Evolutionary conservation across 2,888 invertebrate species (phyloP), one percentile per base, ranked within the genome.

Genomic region (Beris morrisii): DNA sequence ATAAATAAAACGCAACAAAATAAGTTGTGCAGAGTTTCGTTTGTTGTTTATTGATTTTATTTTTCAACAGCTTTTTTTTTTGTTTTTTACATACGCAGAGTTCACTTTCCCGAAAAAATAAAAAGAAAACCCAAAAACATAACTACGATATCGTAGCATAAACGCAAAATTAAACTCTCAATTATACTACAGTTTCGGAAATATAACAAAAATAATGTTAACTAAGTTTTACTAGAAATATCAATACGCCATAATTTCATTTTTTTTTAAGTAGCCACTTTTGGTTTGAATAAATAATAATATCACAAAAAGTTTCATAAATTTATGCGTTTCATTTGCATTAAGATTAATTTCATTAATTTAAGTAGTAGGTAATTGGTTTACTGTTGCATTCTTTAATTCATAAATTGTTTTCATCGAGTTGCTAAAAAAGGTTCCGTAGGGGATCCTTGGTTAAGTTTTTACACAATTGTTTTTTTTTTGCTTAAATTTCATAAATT

Each of bases 251-350:
- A 7, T 38, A 38, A 22, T 38, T 38, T 38, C 38, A 3, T 38
- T 38, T 7, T 38, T 5, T 43, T 56, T 31, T 56, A 56, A 56
- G 55, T 56, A 56, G 61, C 50, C 61, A 61, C 61, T 50, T 59
- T 61, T 61, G 61, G 61, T 61, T 50, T 38, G 22, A 50, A 50
- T 28, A 22, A 30, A n/a, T 59, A 4, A 4, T 43, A 4, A n/a
- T 61, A 61, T 61, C 61, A 61, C 61, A 61, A 61, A 61, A 61
- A 43, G 5, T 38, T 38, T 38, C 38, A 38, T 38, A 38, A 38
- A 32, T 61, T 61, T 50, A 61, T 61, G 50, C 61, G 61, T 61
- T 61, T 4, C 13, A 32, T 30, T 38, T 38, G 15, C 38, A 15
- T 61, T 45, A 61, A 61, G 52, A 22, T 56, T 56, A 15, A 38